Conservation (phyloP, 2,113 vertebrate species). For the Rhipidura dahli region DNA sequence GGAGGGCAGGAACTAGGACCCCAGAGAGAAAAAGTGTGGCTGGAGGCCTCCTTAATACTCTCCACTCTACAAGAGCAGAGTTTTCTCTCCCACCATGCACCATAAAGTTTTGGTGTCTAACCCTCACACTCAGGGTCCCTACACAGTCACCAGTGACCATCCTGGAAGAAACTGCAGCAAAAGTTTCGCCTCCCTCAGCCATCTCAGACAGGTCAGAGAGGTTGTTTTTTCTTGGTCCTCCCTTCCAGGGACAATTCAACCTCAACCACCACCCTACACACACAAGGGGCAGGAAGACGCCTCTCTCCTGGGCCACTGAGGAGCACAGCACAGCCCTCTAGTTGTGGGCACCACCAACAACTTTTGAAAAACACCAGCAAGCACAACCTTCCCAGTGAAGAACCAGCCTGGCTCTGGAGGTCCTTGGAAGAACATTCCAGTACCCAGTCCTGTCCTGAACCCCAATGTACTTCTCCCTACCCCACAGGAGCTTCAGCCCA, state of each 20-base stretch:
- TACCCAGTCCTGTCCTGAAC: background rate
- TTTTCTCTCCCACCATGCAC: background rate
- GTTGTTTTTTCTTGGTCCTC: background rate
- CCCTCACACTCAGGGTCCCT: background rate
- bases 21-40: background rate
- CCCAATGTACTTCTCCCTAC: background rate
- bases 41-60: background rate
- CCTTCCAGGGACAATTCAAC: background rate
- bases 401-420: background rate
- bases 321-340: background rate
- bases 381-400: background rate
- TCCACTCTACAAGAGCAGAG: background rate
- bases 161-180: background rate
- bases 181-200: background rate
- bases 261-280: background rate
- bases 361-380: background rate
- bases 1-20: background rate
- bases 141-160: background rate
- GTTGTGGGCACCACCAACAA: background rate
- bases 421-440: background rate
- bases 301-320: background rate
- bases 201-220: background rate
- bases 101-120: background rate
- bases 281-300: background rate
- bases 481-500: background rate